Conservation (phyloP, 2,888 invertebrate species). For the Perizoma flavofasciatum region DNA sequence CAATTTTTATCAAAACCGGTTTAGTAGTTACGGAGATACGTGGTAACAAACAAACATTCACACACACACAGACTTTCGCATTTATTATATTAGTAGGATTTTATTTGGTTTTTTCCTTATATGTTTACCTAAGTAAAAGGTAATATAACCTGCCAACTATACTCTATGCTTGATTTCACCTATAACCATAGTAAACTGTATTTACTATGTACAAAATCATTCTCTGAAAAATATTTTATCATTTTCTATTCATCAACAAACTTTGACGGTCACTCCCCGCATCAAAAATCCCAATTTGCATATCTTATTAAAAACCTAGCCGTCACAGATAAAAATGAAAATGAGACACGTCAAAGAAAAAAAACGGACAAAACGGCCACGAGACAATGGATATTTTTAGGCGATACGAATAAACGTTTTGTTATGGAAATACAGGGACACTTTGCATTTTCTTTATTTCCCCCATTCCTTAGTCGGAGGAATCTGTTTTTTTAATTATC, state of each 20-base stretch:
- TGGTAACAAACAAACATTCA: too few relatives aligned
- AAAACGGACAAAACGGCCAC: constrained; percentile 71
- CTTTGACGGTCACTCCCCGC: constrained; percentile 56
- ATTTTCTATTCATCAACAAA: constrained; percentile 54
- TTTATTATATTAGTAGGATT: too few relatives aligned
- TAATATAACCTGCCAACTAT: too few relatives aligned
- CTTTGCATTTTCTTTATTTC: constrained; percentile 82
- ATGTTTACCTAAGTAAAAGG: too few relatives aligned
- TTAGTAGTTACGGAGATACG: too few relatives aligned
- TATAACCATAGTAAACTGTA: too few relatives aligned
- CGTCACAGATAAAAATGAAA: constrained; percentile 79
- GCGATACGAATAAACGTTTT: constrained; percentile 77
- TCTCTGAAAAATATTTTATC: not conserved
- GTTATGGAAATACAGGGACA: constrained; percentile 81
- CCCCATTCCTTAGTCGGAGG: constrained; percentile 61
- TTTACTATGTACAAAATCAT: too few relatives aligned
- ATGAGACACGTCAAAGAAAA: constrained; percentile 76
- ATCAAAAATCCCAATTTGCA: constrained; percentile 68
- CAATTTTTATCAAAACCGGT: too few relatives aligned
- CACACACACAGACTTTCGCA: too few relatives aligned
- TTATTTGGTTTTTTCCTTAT: too few relatives aligned
- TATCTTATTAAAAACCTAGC: constrained; percentile 81
- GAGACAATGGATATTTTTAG: constrained; percentile 81
- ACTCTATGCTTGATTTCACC: too few relatives aligned
- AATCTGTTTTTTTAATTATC: constrained; percentile 84